phyloP scores from a whole-genome alignment of 1,140 invertebrate species.

The Steinernema feltiae region DNA sequence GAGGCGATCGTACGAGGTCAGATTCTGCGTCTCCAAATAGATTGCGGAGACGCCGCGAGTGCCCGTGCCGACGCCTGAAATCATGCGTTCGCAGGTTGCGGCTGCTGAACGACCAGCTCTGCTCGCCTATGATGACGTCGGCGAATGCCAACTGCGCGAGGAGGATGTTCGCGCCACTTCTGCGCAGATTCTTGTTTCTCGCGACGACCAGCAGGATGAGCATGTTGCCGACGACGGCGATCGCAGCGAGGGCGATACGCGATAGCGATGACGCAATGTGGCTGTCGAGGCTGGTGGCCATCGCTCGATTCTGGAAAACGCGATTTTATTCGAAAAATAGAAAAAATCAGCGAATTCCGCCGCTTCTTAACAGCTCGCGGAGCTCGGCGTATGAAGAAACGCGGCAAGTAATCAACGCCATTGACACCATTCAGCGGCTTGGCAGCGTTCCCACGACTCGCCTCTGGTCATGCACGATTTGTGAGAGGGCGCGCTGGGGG shows the following conservation, averaged over 20 bases:
- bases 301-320: no score
- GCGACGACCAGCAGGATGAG: background rate
- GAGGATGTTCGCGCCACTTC: background rate
- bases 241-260: background rate
- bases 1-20: background rate
- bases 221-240: background rate
- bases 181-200: background rate
- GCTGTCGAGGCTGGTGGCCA: background rate
- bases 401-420: no score
- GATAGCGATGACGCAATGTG: background rate
- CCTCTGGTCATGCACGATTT: no score
- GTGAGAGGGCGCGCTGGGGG: no score
- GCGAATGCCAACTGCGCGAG: background rate
- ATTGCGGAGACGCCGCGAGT: background rate
- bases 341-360: no score
- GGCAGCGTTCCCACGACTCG: no score
- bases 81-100: background rate
- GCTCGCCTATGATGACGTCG: background rate
- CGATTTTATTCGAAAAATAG: no score
- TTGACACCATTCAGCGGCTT: no score
- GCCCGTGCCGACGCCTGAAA: background rate
- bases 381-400: no score
- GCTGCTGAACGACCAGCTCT: background rate
- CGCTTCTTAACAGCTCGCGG: no score
- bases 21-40: background rate